Evolutionary conservation across 2,888 invertebrate species (phyloP), one percentile per base, ranked within the genome.

Genomic region (Formica aserva): DNA sequence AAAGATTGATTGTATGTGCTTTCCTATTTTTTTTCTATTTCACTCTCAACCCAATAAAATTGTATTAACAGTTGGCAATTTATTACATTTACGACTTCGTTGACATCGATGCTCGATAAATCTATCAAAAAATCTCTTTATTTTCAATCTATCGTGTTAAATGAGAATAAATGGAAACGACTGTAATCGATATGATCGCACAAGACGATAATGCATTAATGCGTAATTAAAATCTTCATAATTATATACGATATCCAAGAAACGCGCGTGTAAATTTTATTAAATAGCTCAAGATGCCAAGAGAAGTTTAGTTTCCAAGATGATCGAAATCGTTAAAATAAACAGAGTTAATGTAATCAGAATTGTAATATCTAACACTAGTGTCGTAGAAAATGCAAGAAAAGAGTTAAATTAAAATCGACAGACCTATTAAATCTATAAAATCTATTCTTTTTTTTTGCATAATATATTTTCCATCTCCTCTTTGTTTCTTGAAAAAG

Each of bases 41-140:
- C 22, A 22, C 15, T 32, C 15, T 76, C 45, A 15, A 18, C 1
- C 1, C 6, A 26, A 35, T 52, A 26, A 11, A 9, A 15, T 76
- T 48, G 3, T 5, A 45, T 65, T 45, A 45, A 18, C 45, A 22
- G 6, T 9, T 45, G 45, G 1, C 35, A 38, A 38, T 69, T 77
- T 77, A 69, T 52, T 71, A 71, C n/a, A 52, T 71, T 77, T 77
- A 77, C 18, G 35, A 55, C 26, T 52, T n/a, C 38, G 3, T 71
- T 38, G 35, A 55, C 52, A 26, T 29, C 38, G 13, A 71, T 22
- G 55, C 15, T 22, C 32, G 66, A 76, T 18, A 65, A 18, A 26
- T n/a, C 18, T 52, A 26, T 52, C 69, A 29, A 41, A 55, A 67
- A 29, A 77, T 55, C 38, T 55, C 13, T 52, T 67, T 77, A 55